These are phyloP conservation scores for Pungitius pungitius DNA, from an alignment of 2,113 vertebrate species.

Conservation along the genomic window DNA sequence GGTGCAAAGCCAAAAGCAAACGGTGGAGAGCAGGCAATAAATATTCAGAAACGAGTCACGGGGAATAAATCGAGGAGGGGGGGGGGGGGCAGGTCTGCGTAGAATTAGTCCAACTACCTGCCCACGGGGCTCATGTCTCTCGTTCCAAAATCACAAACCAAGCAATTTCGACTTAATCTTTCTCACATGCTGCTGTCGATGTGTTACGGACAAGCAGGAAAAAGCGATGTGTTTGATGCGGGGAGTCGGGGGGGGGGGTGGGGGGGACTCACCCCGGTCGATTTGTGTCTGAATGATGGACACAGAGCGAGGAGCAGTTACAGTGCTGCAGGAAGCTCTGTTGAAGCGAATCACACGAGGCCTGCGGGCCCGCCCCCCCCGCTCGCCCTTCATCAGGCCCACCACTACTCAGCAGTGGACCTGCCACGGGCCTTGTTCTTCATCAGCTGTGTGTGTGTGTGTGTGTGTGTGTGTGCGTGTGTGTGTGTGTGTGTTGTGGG, in stretches of 20 bases:
- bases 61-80: conserved; percentile 71
- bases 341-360: conserved; percentile 8
- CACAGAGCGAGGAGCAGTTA: conserved; percentile 34
- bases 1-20: conserved; percentile 51
- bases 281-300: conserved; percentile 52
- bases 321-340: conserved; percentile 36
- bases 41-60: conserved; percentile 66
- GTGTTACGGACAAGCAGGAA: conserved; percentile 33
- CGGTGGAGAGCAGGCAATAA: conserved; percentile 64
- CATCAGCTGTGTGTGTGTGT: conserved; percentile 24
- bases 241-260: conserved; percentile 32
- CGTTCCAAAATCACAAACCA: conserved; percentile 61
- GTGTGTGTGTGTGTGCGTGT: conserved; percentile 10
- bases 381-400: conserved; percentile 3
- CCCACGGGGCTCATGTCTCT: conserved; percentile 55
- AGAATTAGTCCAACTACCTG: conserved; percentile 67
- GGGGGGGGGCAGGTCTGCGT: conserved; percentile 36
- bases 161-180: conserved; percentile 70
- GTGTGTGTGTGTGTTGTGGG: neutral
- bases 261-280: conserved; percentile 26
- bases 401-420: conserved; percentile 24
- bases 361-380: conserved; percentile 18
- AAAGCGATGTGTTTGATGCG: conserved; percentile 42
- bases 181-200: conserved; percentile 66
- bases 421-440: conserved; percentile 8